These are phyloP conservation scores for Procavia capensis DNA, from an alignment of 2,113 vertebrate species.

Conservation along the genomic window DNA sequence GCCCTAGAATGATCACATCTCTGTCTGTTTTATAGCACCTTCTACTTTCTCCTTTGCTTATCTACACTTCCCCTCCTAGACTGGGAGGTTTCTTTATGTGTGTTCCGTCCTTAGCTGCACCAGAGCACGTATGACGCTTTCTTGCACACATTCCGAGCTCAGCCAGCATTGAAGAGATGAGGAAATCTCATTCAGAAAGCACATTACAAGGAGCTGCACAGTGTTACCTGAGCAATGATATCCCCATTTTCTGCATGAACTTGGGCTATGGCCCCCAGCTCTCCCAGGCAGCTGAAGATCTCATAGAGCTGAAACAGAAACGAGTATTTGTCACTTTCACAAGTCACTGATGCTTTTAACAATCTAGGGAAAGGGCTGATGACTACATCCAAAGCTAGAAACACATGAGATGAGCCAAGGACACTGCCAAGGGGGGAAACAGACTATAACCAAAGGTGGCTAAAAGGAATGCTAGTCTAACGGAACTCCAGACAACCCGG, in stretches of 20 bases:
- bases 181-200: neutral
- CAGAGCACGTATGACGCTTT: neutral
- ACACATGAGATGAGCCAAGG: neutral
- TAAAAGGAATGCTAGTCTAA: neutral
- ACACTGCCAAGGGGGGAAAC: neutral
- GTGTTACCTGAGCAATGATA: slow-evolving; percentile 96
- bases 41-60: neutral
- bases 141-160: neutral
- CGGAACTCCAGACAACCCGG: neutral
- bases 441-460: neutral
- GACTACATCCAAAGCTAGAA: neutral
- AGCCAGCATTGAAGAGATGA: neutral
- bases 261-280: slow-evolving; percentile 95
- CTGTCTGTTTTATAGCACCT: neutral
- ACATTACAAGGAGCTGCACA: rapidly evolving
- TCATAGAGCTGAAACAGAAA: slow-evolving; percentile 93
- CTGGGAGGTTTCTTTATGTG: neutral
- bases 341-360: neutral
- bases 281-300: slow-evolving; percentile 95
- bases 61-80: neutral
- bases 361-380: neutral
- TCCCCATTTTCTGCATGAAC: slow-evolving; percentile 98
- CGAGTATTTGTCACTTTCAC: neutral
- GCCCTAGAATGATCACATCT: neutral
- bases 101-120: neutral